phyloP scores from a whole-genome alignment of 2,113 vertebrate species.

The Nansenia antarctica region DNA sequence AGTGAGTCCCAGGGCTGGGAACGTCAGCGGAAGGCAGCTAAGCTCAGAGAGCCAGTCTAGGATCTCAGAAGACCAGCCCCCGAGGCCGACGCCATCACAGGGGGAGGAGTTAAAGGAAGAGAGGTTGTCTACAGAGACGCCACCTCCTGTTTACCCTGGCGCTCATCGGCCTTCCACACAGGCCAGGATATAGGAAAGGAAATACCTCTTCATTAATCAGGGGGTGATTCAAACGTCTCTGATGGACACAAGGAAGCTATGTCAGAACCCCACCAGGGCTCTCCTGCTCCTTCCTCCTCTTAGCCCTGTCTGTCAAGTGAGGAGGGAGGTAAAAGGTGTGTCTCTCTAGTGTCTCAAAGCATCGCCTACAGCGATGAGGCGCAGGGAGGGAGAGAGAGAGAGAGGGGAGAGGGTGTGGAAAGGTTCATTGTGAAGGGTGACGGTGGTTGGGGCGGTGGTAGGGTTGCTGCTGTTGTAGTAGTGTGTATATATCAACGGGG shows the following conservation, averaged over 20 bases:
- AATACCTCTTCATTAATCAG: slow-evolving; percentile 15
- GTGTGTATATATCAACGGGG: not conserved
- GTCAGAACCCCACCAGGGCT: slow-evolving; percentile 3
- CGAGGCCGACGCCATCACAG: not conserved
- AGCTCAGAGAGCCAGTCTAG: not conserved
- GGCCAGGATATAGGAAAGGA: slow-evolving; percentile 15
- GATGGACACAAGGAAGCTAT: slow-evolving; percentile 1
- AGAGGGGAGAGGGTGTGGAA: not conserved
- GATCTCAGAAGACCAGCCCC: not conserved
- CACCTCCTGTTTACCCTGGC: not conserved
- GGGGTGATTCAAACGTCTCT: not conserved
- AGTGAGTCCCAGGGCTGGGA: not conserved
- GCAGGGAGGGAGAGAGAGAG: not conserved
- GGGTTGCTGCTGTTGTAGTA: not conserved
- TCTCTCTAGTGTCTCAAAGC: not conserved
- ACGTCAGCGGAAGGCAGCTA: not conserved
- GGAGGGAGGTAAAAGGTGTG: slow-evolving; percentile 11
- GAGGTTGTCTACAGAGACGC: not conserved
- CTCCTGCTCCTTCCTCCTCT: not conserved
- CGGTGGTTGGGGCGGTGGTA: not conserved
- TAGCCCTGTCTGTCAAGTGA: not conserved
- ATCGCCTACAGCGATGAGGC: not conserved
- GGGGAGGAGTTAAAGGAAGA: slow-evolving; percentile 4
- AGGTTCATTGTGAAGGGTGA: not conserved
- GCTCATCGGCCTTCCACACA: slow-evolving; percentile 19